These are phyloP conservation scores for Penaeus monodon DNA, from an alignment of 2,888 invertebrate genomes.

Conservation along the genomic window DNA sequence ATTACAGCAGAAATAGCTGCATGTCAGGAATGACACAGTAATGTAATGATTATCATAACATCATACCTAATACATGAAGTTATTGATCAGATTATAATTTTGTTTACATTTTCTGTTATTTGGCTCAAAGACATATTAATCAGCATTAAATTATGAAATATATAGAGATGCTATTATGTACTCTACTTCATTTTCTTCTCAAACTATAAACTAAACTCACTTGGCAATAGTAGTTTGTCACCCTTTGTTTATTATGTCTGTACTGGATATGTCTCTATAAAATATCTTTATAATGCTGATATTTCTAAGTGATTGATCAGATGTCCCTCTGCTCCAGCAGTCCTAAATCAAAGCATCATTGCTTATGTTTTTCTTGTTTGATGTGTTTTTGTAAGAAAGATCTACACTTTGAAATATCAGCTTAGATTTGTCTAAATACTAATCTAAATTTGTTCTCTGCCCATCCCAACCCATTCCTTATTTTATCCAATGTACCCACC, in stretches of 20 bases:
- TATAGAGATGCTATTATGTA: constrained; percentile 37
- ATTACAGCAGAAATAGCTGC: constrained; percentile 42
- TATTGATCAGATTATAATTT: constrained; percentile 3
- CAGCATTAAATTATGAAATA: neutral
- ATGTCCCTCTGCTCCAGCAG: neutral
- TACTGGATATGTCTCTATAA: constrained; percentile 19
- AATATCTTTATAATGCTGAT: constrained; percentile 42
- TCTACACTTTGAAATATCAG: too few relatives aligned
- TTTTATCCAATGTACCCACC: neutral
- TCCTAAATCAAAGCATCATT: constrained; percentile 1
- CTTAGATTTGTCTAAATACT: neutral
- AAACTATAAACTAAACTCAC: constrained; percentile 37
- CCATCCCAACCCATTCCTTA: neutral
- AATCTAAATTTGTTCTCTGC: constrained; percentile 9
- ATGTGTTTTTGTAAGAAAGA: neutral
- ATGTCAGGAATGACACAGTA: constrained; percentile 47
- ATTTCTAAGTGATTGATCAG: constrained; percentile 32
- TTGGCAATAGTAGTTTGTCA: constrained; percentile 40
- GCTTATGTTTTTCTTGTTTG: constrained; percentile 4
- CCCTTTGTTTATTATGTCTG: constrained; percentile 21
- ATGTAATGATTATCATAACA: constrained; percentile 35
- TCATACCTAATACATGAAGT: constrained; percentile 11
- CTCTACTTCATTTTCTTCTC: constrained; percentile 34
- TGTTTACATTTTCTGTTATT: neutral
- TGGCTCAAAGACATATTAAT: too few relatives aligned